Percentiles rank a stretch among this genome's conserved stretches.
These are phyloP conservation scores for Acanthornis magna DNA, from an alignment of 2,797 vertebrate genomes.

Conservation along the genomic window DNA sequence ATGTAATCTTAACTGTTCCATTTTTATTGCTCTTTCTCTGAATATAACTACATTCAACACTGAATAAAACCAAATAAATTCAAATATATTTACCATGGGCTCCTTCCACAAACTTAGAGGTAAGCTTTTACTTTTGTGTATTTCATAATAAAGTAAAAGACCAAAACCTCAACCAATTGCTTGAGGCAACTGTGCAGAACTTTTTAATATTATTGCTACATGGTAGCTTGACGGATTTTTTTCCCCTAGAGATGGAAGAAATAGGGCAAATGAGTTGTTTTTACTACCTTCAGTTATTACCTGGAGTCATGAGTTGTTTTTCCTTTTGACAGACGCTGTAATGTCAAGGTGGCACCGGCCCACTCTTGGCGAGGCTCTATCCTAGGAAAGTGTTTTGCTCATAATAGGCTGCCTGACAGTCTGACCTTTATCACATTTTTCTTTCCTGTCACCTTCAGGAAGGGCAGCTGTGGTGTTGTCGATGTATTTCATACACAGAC, in stretches of 20 bases:
- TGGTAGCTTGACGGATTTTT: neutral
- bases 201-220: slow-evolving; percentile 37
- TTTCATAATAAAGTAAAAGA: neutral
- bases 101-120: neutral
- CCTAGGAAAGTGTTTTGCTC: slow-evolving; percentile 8
- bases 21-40: neutral
- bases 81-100: neutral
- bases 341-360: slow-evolving; percentile 18
- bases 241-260: neutral
- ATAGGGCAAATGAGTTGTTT: slow-evolving; percentile 16
- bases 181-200: neutral
- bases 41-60: neutral
- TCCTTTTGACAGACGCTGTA: slow-evolving; percentile 31
- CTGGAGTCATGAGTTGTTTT: slow-evolving; percentile 26
- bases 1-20: neutral
- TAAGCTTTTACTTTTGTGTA: neutral
- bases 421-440: slow-evolving; percentile 35
- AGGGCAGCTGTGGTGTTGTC: neutral
- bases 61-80: slow-evolving; percentile 1
- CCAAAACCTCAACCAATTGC: neutral
- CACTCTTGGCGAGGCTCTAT: neutral
- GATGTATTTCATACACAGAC: neutral
- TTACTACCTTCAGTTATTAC: slow-evolving; percentile 30
- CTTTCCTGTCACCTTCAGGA: neutral
- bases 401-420: neutral